Percentiles rank a stretch among this genome's conserved stretches.
phyloP scores from a whole-genome alignment of 2,113 vertebrate genomes.

The Etheostoma spectabile region DNA sequence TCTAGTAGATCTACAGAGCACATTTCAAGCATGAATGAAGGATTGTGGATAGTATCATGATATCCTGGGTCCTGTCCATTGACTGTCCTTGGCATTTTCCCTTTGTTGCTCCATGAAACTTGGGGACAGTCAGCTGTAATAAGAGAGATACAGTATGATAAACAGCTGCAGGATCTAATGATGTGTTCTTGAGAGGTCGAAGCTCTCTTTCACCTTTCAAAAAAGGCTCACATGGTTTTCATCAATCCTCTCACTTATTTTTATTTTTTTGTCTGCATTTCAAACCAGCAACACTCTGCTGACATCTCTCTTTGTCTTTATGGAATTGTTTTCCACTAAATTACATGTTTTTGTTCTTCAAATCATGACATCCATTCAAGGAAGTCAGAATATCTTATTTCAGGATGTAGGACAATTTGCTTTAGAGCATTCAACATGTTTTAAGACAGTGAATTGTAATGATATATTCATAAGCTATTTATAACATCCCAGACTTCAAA shows the following conservation, averaged over 20 bases:
- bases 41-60: background rate
- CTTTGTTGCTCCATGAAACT: background rate
- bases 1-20: background rate
- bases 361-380: background rate
- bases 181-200: background rate
- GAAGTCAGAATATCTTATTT: background rate
- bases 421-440: background rate
- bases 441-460: background rate
- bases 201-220: background rate
- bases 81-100: background rate
- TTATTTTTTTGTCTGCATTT: too few relatives aligned
- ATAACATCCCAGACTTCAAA: background rate
- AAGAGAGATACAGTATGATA: background rate
- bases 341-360: background rate
- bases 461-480: background rate
- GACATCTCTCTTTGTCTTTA: background rate
- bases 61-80: background rate
- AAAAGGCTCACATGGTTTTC: too few relatives aligned
- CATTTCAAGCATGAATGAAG: background rate
- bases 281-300: background rate
- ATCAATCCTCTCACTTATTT: background rate
- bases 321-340: background rate
- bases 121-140: background rate
- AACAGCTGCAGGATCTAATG: slow-evolving; percentile 6
- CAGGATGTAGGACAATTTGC: background rate